Percentiles rank a stretch among this genome's conserved stretches.
Conservation (phyloP, 2,797 vertebrate genomes). For the Enteromius paludinosus region DNA sequence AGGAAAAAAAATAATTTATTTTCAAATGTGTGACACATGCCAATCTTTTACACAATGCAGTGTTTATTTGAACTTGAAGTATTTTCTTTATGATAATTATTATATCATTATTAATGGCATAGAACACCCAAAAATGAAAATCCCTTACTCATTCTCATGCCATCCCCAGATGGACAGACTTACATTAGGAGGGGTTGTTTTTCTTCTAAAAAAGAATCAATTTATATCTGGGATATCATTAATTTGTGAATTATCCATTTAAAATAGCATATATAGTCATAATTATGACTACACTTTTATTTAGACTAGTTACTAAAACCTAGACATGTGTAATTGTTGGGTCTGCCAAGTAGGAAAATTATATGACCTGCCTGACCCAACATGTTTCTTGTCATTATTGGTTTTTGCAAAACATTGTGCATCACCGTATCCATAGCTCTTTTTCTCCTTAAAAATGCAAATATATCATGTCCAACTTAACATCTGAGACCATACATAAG, state of each 20-base stretch:
- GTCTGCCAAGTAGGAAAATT: neutral
- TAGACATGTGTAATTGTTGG: neutral
- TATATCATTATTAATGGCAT: neutral
- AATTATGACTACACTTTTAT: neutral
- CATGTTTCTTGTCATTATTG: conserved; percentile 6
- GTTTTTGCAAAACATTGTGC: conserved; percentile 15
- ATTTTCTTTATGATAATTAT: neutral
- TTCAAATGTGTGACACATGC: neutral
- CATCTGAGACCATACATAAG: conserved; percentile 15
- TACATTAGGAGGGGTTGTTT: neutral
- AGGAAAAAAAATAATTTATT: neutral
- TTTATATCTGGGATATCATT: neutral
- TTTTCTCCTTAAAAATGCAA: conserved; percentile 6
- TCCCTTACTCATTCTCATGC: neutral
- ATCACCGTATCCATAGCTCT: conserved; percentile 4
- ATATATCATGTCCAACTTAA: conserved; percentile 14
- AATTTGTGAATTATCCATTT: neutral
- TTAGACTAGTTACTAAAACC: neutral
- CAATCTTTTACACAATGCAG: neutral
- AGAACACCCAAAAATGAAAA: neutral
- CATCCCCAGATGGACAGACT: neutral
- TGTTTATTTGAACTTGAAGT: conserved; percentile 17
- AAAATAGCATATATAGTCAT: neutral
- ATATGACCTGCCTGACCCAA: neutral
- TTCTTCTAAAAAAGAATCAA: neutral